phyloP scores from a whole-genome alignment of 2,888 invertebrate genomes.

The Dicycla oo region DNA sequence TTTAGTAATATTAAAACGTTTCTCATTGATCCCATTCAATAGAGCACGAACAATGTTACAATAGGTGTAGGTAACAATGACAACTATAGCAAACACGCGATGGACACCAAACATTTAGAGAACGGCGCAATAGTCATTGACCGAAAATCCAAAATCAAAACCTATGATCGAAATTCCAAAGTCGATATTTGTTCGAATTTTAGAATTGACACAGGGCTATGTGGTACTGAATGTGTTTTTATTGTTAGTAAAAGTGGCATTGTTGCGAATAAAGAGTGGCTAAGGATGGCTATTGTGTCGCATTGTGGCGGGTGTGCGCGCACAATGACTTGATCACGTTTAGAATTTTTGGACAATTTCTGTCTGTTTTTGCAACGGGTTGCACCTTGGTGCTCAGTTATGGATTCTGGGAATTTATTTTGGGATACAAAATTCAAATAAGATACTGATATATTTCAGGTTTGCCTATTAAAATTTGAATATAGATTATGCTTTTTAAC shows the following conservation, averaged over 20 bases:
- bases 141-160: slow-evolving; percentile 22
- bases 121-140: slow-evolving; percentile 63
- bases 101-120: slow-evolving; percentile 63
- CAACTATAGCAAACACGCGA: slow-evolving; percentile 89
- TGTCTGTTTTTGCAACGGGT: slow-evolving; percentile 88
- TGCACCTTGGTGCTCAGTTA: slow-evolving; percentile 86
- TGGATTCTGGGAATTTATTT: slow-evolving; percentile 65
- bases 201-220: slow-evolving; percentile 52
- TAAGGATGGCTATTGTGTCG: slow-evolving; percentile 88
- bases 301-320: slow-evolving; percentile 89
- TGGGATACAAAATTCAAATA: neutral
- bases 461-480: neutral
- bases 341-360: slow-evolving; percentile 89
- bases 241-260: slow-evolving; percentile 87
- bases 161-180: slow-evolving; percentile 25
- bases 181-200: slow-evolving; percentile 50
- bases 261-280: slow-evolving; percentile 87
- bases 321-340: slow-evolving; percentile 87
- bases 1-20: slow-evolving; percentile 90
- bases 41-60: slow-evolving; percentile 87
- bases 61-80: slow-evolving; percentile 90
- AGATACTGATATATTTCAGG: neutral
- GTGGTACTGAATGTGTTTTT: slow-evolving; percentile 53
- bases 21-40: slow-evolving; percentile 87
- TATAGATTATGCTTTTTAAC: neutral